phyloP scores from a whole-genome alignment of 2,797 vertebrate species.

The Enteromius fasciolatus region DNA sequence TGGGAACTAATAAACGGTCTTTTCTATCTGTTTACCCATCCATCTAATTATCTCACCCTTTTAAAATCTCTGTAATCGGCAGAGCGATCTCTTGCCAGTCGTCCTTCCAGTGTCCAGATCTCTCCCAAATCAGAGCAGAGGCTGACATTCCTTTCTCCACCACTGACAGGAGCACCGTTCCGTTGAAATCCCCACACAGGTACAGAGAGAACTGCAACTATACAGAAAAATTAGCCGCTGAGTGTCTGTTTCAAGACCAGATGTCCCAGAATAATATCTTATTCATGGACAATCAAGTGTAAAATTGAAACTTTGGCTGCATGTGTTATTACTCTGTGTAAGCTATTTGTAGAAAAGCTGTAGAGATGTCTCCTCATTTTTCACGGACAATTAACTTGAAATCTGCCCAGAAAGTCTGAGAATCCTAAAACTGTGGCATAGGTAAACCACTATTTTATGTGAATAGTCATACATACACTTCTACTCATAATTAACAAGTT shows the following conservation, averaged over 20 bases:
- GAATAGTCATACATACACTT: not conserved
- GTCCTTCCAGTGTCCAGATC: slow-evolving; percentile 75
- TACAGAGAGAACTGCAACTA: slow-evolving; percentile 86
- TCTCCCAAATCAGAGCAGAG: slow-evolving; percentile 78
- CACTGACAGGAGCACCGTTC: slow-evolving; percentile 81
- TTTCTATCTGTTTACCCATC: not conserved
- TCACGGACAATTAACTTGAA: slow-evolving; percentile 24
- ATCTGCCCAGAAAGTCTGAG: not conserved
- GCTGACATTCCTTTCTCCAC: slow-evolving; percentile 71
- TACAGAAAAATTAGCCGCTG: slow-evolving; percentile 46
- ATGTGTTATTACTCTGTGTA: not conserved
- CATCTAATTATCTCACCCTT: slow-evolving; percentile 49
- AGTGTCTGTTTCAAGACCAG: slow-evolving; percentile 27
- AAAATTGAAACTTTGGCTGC: not conserved
- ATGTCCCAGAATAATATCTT: not conserved
- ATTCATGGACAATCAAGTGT: slow-evolving; percentile 1
- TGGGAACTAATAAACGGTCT: not conserved
- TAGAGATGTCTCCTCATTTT: slow-evolving; percentile 16
- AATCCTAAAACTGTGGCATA: not conserved
- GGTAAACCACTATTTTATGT: not conserved
- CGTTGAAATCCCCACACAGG: slow-evolving; percentile 83
- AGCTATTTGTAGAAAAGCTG: slow-evolving; percentile 17
- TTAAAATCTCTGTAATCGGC: slow-evolving; percentile 72
- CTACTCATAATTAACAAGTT: not conserved
- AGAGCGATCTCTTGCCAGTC: slow-evolving; percentile 83